Conservation (phyloP, 1,140 invertebrate genomes). For the Lasaia peninsularis region DNA sequence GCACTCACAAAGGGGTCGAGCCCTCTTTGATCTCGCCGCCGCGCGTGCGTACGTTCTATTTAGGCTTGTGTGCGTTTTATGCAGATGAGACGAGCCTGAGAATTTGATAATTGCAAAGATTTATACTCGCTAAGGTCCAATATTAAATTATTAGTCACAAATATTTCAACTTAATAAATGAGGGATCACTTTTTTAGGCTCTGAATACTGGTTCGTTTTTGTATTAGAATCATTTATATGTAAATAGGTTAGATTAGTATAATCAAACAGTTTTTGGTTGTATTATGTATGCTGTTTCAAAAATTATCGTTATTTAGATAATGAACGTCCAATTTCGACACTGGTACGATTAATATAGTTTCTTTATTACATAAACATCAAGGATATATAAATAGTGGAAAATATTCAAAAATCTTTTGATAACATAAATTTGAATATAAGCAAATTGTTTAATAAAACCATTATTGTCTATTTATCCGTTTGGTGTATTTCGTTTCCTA, state of each 20-base stretch:
- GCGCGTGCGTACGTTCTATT: conserved; percentile 62
- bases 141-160: conserved; percentile 33
- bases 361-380: background rate
- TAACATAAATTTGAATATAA: no score
- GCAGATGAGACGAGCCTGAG: conserved; percentile 68
- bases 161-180: conserved; percentile 16
- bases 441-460: no score
- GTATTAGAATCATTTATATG: conserved; percentile 2
- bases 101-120: conserved; percentile 77
- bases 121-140: conserved; percentile 49
- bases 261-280: conserved; percentile 1
- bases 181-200: background rate
- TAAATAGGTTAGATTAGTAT: conserved; percentile 11
- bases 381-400: no score
- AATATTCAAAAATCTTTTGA: no score
- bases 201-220: background rate
- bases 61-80: conserved; percentile 60
- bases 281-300: conserved; percentile 3
- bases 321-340: background rate
- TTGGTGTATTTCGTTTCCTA: no score
- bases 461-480: no score
- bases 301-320: background rate
- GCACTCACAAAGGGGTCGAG: conserved; percentile 70
- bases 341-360: background rate
- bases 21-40: conserved; percentile 70